Conservation (phyloP, 2,888 invertebrate genomes). For the Agrochola circellaris region DNA sequence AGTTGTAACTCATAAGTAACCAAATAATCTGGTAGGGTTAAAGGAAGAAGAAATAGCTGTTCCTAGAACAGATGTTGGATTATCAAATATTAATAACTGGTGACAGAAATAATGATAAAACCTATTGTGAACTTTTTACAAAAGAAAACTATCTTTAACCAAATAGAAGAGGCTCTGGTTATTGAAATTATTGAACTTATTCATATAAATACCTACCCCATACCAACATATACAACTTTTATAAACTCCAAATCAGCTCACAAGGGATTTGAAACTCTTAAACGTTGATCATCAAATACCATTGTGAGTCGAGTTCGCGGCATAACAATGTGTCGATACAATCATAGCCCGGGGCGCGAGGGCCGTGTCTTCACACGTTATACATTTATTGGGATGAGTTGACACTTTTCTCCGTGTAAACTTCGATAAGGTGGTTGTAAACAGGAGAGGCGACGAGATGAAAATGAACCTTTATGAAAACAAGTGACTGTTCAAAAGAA, state of each 20-base stretch:
- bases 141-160: background rate
- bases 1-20: background rate
- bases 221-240: background rate
- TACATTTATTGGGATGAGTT: conserved; percentile 84
- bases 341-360: conserved; percentile 69
- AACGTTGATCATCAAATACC: conserved; percentile 52
- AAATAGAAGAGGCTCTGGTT: background rate
- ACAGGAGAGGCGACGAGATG: background rate
- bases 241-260: conserved; percentile 21
- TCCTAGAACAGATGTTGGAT: background rate
- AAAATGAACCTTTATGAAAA: background rate
- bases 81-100: too few species aligned
- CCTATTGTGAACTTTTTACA: fast-evolving
- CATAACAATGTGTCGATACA: conserved; percentile 70
- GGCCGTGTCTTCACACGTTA: conserved; percentile 83
- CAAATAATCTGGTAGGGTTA: background rate
- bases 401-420: conserved; percentile 75
- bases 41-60: too few species aligned
- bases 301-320: conserved; percentile 60
- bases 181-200: background rate
- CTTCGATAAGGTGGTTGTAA: conserved; percentile 48
- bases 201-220: background rate
- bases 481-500: background rate
- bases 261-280: conserved; percentile 34
- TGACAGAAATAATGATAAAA: background rate